Conservation (phyloP, 2,888 invertebrate genomes). For the Drosophila limbata region DNA sequence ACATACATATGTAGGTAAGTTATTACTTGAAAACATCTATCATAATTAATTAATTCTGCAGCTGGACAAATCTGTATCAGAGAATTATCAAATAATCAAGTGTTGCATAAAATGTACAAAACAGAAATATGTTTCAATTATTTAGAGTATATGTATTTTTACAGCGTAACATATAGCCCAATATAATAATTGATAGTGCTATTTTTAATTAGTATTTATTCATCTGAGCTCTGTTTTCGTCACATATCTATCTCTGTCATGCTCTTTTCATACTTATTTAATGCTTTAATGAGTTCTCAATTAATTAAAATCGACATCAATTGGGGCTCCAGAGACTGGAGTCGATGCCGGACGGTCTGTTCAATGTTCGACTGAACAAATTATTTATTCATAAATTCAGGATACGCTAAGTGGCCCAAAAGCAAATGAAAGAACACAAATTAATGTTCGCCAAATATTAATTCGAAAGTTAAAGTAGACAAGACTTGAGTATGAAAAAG, state of each 20-base stretch:
- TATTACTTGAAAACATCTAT: background rate
- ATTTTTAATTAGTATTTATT: background rate
- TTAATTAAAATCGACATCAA: slow-evolving; percentile 71
- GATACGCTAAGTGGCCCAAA: slow-evolving; percentile 46
- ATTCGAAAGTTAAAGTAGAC: slow-evolving; percentile 32
- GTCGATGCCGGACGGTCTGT: background rate
- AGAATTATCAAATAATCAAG: too few relatives aligned
- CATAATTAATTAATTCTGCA: background rate
- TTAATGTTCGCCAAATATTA: slow-evolving; percentile 56
- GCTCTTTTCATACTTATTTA: slow-evolving; percentile 16
- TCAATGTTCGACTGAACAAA: slow-evolving; percentile 28
- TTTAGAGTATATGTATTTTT: slow-evolving; percentile 15
- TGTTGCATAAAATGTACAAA: background rate
- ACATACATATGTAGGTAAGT: too few relatives aligned
- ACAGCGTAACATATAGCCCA: background rate
- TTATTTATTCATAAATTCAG: slow-evolving; percentile 67
- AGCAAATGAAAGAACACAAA: slow-evolving; percentile 40
- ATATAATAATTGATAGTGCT: background rate
- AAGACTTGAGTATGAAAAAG: background rate
- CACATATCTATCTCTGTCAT: background rate
- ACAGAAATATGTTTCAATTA: background rate
- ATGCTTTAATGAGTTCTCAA: slow-evolving; percentile 62
- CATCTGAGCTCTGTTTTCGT: background rate
- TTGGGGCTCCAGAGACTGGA: slow-evolving; percentile 26
- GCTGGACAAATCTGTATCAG: background rate